These are phyloP conservation scores for Megastigmus dorsalis DNA, from an alignment of 2,888 invertebrate species.

Conservation along the genomic window DNA sequence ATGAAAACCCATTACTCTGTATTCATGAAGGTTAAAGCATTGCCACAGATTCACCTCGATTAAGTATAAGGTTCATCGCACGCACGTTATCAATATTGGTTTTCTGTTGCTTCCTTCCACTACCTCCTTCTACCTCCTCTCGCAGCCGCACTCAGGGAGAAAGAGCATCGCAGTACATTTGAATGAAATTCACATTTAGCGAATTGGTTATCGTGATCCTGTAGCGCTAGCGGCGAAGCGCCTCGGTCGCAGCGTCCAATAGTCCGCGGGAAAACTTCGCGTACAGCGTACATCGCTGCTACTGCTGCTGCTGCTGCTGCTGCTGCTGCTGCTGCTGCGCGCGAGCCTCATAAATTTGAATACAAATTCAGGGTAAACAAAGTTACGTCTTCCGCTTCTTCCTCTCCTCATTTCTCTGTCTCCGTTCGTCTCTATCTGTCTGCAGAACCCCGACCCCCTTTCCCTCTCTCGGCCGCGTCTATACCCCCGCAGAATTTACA, in stretches of 20 bases:
- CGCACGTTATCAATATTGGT: too few relatives aligned
- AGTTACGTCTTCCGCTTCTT: slow-evolving; percentile 50
- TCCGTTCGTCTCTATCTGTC: slow-evolving; percentile 4
- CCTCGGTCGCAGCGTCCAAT: too few relatives aligned
- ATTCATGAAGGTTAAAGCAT: too few relatives aligned
- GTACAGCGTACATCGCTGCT: not conserved
- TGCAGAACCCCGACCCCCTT: too few relatives aligned
- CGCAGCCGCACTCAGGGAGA: too few relatives aligned
- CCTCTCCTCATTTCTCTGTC: not conserved
- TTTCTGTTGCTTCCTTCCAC: not conserved
- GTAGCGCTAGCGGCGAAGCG: not conserved
- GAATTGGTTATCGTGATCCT: slow-evolving; percentile 48
- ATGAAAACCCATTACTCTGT: too few relatives aligned
- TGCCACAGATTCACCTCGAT: too few relatives aligned
- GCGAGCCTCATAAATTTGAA: slow-evolving; percentile 51
- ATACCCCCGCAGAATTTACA: slow-evolving; percentile 51
- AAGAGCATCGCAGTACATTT: too few relatives aligned
- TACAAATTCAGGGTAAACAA: slow-evolving; percentile 55
- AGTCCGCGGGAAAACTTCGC: slow-evolving; percentile 29
- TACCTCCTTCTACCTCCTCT: not conserved
- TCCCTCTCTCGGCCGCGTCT: slow-evolving; percentile 19
- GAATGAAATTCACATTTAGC: slow-evolving; percentile 44
- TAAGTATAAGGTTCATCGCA: too few relatives aligned
- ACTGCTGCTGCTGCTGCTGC: not conserved
- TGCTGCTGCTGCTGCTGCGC: not conserved